phyloP scores from a whole-genome alignment of 2,888 invertebrate species.

The Sinodicranocentrus sp. region DNA sequence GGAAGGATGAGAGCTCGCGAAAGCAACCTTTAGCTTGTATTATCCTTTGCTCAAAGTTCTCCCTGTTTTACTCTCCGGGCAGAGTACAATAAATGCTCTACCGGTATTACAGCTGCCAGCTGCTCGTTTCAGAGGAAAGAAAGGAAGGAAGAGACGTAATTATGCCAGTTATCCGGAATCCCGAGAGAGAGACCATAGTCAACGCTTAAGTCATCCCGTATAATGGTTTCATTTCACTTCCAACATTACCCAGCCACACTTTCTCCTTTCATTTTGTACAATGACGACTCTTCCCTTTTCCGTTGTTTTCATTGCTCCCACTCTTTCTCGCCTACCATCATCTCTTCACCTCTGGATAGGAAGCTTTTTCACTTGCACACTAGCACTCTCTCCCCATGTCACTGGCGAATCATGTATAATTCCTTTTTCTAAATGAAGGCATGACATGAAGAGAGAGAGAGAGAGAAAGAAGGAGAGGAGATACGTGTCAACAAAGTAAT shows the following conservation, averaged over 20 bases:
- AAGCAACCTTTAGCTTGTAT: slow-evolving; percentile 62
- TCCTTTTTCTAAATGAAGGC: slow-evolving; percentile 44
- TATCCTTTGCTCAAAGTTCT: slow-evolving; percentile 50
- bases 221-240: slow-evolving; percentile 65
- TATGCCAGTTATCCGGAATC: slow-evolving; percentile 68
- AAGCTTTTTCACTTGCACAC: slow-evolving; percentile 7
- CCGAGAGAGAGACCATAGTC: slow-evolving; percentile 69
- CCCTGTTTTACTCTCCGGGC: slow-evolving; percentile 31
- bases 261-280: slow-evolving; percentile 53
- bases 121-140: slow-evolving; percentile 55
- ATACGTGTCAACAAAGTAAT: slow-evolving; percentile 18
- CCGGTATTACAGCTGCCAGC: slow-evolving; percentile 53
- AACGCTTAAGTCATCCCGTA: slow-evolving; percentile 68
- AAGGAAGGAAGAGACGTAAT: slow-evolving; percentile 67
- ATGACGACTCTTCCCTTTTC: slow-evolving; percentile 17
- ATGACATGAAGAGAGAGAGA: slow-evolving; percentile 43
- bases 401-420: slow-evolving; percentile 47
- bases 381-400: neutral
- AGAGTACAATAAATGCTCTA: slow-evolving; percentile 21
- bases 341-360: neutral
- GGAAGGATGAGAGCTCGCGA: slow-evolving; percentile 49
- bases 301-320: slow-evolving; percentile 49
- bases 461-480: too few relatives aligned
- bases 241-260: slow-evolving; percentile 49
- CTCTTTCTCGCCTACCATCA: neutral